phyloP scores from a whole-genome alignment of 2,113 vertebrate species.

The Leucopternis melanops region DNA sequence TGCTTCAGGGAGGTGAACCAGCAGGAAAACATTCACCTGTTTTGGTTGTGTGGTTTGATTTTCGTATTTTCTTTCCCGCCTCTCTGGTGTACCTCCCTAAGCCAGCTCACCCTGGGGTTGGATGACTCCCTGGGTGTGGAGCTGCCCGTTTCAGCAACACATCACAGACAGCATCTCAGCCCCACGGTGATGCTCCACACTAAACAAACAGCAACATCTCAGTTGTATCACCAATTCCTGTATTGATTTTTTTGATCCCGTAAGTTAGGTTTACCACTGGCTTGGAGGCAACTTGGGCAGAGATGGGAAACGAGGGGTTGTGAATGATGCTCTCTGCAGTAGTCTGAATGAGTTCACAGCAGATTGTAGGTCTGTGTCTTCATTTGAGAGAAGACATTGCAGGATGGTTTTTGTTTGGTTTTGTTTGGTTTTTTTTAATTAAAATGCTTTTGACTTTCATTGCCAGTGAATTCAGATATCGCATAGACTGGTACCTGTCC shows the following conservation, averaged over 20 bases:
- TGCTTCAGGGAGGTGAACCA: neutral
- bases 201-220: neutral
- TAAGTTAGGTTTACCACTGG: neutral
- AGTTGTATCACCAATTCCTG: neutral
- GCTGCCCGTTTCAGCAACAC: neutral
- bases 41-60: neutral
- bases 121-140: neutral
- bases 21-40: neutral
- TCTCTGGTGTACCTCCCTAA: neutral
- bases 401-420: no score
- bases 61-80: neutral
- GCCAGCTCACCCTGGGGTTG: rapidly evolving
- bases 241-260: neutral
- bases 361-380: neutral
- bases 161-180: neutral
- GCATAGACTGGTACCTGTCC: neutral
- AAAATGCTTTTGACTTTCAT: neutral
- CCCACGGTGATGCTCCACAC: neutral
- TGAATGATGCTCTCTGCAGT: neutral
- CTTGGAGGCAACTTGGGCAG: neutral
- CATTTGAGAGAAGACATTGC: neutral
- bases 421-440: neutral
- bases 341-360: neutral
- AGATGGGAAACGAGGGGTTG: neutral
- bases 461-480: neutral